These are phyloP conservation scores for Polyodon spathula DNA, from an alignment of 2,113 vertebrate species.

Conservation along the genomic window DNA sequence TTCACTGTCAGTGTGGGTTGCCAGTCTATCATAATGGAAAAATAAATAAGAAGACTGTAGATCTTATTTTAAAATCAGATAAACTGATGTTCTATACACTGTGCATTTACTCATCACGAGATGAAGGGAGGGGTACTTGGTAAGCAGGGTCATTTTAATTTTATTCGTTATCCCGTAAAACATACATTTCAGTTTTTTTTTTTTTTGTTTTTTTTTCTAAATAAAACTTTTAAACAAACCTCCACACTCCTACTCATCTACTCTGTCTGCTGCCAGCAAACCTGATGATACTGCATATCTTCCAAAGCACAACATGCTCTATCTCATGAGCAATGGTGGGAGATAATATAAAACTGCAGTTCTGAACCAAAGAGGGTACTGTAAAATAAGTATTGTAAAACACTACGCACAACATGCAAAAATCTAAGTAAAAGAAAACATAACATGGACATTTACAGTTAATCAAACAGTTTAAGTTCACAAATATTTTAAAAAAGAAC, in stretches of 20 bases:
- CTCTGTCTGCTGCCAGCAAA: slow-evolving; percentile 60
- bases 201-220: slow-evolving; percentile 13
- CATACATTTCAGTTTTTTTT: slow-evolving; percentile 16
- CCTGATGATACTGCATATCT: slow-evolving; percentile 55
- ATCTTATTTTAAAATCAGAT: slow-evolving; percentile 44
- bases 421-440: no score
- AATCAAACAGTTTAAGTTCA: no score
- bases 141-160: slow-evolving; percentile 14
- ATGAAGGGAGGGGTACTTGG: slow-evolving; percentile 23
- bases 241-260: slow-evolving; percentile 51
- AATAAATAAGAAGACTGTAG: slow-evolving; percentile 38
- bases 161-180: slow-evolving; percentile 11
- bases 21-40: slow-evolving; percentile 39
- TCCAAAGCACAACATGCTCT: slow-evolving; percentile 5
- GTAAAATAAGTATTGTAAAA: no score
- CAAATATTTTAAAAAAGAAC: no score
- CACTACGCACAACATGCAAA: no score
- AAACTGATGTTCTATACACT: slow-evolving; percentile 41
- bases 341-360: no score
- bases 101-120: slow-evolving; percentile 35
- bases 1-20: slow-evolving; percentile 39
- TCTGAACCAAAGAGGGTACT: no score
- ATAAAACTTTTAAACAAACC: slow-evolving; percentile 9
- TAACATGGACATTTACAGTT: no score
- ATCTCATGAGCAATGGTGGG: slow-evolving; percentile 16